Conservation (phyloP, 2,797 vertebrate species). For the Pipistrellus pipistrellus region DNA sequence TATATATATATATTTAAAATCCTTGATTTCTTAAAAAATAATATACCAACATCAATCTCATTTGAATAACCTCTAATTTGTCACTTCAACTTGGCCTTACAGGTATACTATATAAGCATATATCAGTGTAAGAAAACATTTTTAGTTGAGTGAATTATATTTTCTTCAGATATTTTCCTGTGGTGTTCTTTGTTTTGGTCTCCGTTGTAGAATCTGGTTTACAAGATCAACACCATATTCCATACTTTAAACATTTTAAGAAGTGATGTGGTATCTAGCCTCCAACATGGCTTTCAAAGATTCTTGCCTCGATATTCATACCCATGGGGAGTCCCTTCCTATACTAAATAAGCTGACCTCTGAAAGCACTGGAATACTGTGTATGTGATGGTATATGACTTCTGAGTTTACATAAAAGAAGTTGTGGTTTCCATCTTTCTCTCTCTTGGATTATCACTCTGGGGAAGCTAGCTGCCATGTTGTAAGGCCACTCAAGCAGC, state of each 20-base stretch:
- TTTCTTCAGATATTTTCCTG: conserved; percentile 8
- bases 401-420: neutral
- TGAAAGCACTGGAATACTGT: neutral
- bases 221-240: neutral
- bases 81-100: conserved; percentile 27
- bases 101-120: neutral
- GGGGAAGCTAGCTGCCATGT: neutral
- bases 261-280: neutral
- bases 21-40: too few relatives aligned
- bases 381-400: neutral
- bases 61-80: conserved; percentile 42
- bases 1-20: too few relatives aligned
- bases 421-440: neutral
- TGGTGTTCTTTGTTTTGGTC: neutral
- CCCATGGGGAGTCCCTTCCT: neutral
- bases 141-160: neutral
- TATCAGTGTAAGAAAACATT: neutral
- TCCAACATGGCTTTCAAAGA: neutral
- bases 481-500: neutral
- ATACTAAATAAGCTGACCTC: neutral
- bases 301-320: neutral
- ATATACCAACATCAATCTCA: neutral
- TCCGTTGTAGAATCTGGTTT: neutral
- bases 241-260: neutral
- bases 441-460: neutral